These are phyloP conservation scores for Neocrepidodera transversa DNA, from an alignment of 2,888 invertebrate species.

Conservation along the genomic window DNA sequence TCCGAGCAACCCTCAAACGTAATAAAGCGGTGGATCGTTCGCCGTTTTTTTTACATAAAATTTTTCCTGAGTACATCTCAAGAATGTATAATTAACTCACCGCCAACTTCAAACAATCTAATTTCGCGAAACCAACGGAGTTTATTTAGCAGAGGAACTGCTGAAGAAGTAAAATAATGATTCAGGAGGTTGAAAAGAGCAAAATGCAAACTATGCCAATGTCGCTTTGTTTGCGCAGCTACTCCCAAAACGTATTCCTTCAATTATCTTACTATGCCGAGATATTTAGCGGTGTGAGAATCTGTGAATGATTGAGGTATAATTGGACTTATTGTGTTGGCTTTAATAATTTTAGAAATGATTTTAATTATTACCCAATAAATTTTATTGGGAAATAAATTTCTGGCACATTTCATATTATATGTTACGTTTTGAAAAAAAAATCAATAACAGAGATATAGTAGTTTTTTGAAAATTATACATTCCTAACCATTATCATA, in stretches of 20 bases:
- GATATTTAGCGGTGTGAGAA: background rate
- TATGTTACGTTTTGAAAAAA: too few relatives aligned
- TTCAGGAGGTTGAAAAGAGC: slow-evolving; percentile 24
- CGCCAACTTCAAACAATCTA: slow-evolving; percentile 35
- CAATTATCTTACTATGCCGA: background rate
- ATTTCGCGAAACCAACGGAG: slow-evolving; percentile 28
- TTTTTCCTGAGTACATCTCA: slow-evolving; percentile 28
- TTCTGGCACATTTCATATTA: too few relatives aligned
- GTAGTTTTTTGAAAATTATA: too few relatives aligned
- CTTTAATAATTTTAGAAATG: background rate
- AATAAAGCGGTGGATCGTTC: slow-evolving; percentile 19
- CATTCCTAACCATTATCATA: too few relatives aligned
- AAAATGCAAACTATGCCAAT: slow-evolving; percentile 25
- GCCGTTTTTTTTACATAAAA: slow-evolving; percentile 11
- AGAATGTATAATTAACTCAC: slow-evolving; percentile 34
- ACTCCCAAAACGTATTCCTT: background rate
- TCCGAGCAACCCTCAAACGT: slow-evolving; percentile 1
- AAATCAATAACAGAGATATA: too few relatives aligned
- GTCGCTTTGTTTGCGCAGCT: slow-evolving; percentile 7
- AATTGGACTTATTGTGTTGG: too few relatives aligned
- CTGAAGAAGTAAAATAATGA: slow-evolving; percentile 31
- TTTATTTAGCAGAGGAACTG: slow-evolving; percentile 30
- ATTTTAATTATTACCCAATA: too few relatives aligned
- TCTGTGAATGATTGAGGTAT: too few relatives aligned
- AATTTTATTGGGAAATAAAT: too few relatives aligned